These are phyloP conservation scores for Australoheros scitulus DNA, from an alignment of 2,113 vertebrate species.

Conservation along the genomic window DNA sequence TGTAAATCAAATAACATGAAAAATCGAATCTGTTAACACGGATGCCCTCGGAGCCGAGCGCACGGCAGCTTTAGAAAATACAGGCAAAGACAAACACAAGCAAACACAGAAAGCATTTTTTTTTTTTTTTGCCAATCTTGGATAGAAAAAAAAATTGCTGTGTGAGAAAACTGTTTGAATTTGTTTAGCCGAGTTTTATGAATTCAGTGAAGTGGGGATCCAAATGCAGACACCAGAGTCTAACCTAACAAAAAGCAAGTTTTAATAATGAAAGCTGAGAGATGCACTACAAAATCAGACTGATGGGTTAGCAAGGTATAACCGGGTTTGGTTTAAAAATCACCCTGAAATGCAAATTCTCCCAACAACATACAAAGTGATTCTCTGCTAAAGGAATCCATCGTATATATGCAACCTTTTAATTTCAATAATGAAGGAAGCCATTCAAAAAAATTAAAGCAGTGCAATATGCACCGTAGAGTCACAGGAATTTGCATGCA, in stretches of 20 bases:
- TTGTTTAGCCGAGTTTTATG: background rate
- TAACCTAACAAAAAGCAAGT: background rate
- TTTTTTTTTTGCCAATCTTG: background rate
- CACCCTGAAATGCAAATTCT: too few species aligned
- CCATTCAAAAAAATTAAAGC: background rate
- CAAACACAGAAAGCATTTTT: background rate
- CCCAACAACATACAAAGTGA: background rate
- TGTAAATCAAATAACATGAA: background rate
- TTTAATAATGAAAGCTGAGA: background rate
- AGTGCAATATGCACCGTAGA: background rate
- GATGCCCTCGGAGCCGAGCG: background rate
- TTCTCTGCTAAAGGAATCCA: background rate
- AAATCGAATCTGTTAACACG: background rate
- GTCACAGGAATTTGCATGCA: background rate
- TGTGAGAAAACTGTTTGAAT: background rate
- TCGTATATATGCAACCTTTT: background rate
- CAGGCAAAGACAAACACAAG: background rate
- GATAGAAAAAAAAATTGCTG: background rate
- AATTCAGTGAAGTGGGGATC: background rate
- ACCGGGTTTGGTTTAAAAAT: too few species aligned
- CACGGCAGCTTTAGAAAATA: background rate
- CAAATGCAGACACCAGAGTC: background rate
- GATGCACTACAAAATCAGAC: background rate
- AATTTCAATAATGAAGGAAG: background rate
- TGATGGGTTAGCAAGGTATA: background rate